Evolutionary conservation across 2,888 invertebrate genomes (phyloP), one percentile per base, ranked within the genome.

Genomic region (Stenotaenia linearis): DNA sequence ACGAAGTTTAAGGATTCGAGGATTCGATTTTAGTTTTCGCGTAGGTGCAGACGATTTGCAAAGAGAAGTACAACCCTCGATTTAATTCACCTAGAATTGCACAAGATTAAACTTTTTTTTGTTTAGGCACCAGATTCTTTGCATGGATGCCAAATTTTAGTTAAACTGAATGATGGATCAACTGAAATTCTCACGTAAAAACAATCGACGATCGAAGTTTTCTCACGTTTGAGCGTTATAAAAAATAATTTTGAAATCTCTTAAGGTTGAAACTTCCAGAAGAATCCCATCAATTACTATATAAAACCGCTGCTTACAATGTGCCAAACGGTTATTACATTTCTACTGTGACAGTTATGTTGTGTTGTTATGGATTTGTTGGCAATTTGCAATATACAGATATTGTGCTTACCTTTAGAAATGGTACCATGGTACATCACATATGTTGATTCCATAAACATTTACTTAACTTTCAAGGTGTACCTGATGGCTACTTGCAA

Each of bases 301-400:
- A 56, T 9, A 78, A 78, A 56, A 18, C 45, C 9, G 18, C 56
- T 30, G 30, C 25, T 23, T 78, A 56, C 25, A 15, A 18, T n/a
- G 56, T 56, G 15, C 56, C 50, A 15, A 18, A 18, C 7, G 30
- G 30, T 32, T 28, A 15, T 18, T 18, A 21, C 18, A 56, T 78
- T 18, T n/a, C 28, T 21, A 56, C 23, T 25, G 28, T 78, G 10
- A 78, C 78, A 7, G 30, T 78, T 10, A 78, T 78, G 78, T 30
- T 78, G 25, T 78, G 78, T 30, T 78, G 78, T 56, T 78, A 78
- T 56, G 78, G 78, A 78, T 78, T 28, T 78, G 78, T 56, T 50
- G 78, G 78, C 12, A 56, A 21, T 56, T 9, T 56, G 12, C 45
- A 78, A 56, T 78, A 50, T 18, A 25, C 35, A n/a, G 78, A 78